Conservation (phyloP, 1,140 invertebrate genomes). For the Drosophila mauritiana region DNA sequence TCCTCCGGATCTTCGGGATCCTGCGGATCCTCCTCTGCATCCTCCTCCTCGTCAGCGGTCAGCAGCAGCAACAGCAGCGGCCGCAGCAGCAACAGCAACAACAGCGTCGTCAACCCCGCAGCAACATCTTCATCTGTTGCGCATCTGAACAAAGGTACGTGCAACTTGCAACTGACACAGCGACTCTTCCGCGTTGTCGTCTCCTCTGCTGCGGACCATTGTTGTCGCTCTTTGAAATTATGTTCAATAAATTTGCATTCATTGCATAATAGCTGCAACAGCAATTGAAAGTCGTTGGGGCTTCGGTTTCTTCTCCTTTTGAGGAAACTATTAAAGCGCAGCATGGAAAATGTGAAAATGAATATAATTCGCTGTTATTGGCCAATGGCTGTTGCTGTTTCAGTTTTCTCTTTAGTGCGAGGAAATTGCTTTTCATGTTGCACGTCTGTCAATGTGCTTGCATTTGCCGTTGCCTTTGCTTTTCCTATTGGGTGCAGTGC, state of each 20-base stretch:
- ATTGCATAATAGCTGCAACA: constrained; percentile 49
- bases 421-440: constrained; percentile 62
- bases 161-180: constrained; percentile 23
- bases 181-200: constrained; percentile 38
- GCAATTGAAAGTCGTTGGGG: constrained; percentile 56
- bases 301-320: constrained; percentile 39
- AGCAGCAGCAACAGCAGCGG: constrained; percentile 47
- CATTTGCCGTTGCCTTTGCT: constrained; percentile 9
- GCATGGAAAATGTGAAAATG: constrained; percentile 77
- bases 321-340: constrained; percentile 73
- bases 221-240: constrained; percentile 52
- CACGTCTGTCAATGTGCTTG: constrained; percentile 53
- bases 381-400: constrained; percentile 21
- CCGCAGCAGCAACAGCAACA: constrained; percentile 16
- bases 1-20: constrained; percentile 18
- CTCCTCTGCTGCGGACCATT: constrained; percentile 20
- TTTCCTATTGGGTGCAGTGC: constrained; percentile 34
- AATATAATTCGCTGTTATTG: constrained; percentile 64
- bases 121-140: constrained; percentile 71
- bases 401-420: not conserved
- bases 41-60: constrained; percentile 62
- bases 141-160: constrained; percentile 72
- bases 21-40: constrained; percentile 40
- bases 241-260: constrained; percentile 66
- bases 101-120: constrained; percentile 41